Conservation (phyloP, 2,113 vertebrate genomes). For the Bos indicus region DNA sequence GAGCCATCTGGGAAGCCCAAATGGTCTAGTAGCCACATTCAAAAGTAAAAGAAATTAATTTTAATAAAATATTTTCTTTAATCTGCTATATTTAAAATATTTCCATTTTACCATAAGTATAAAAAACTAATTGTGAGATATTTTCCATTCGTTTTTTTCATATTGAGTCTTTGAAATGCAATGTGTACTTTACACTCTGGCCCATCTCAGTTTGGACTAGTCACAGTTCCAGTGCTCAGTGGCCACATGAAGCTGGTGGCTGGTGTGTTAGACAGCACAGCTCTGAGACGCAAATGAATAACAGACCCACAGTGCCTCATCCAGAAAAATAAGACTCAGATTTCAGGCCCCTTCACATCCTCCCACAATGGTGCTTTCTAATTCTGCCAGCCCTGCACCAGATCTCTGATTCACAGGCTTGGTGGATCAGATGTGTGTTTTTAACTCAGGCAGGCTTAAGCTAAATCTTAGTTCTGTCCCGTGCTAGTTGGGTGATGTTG, state of each 20-base stretch:
- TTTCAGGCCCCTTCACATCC: neutral
- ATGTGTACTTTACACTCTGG: neutral
- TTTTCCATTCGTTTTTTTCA: neutral
- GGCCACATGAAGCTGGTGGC: neutral
- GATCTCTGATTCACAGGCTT: neutral
- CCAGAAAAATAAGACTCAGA: neutral
- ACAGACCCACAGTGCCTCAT: neutral
- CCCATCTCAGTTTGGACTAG: neutral
- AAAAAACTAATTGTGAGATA: neutral
- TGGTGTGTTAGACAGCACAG: neutral
- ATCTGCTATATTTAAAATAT: neutral
- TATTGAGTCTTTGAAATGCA: neutral
- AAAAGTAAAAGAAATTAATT: neutral
- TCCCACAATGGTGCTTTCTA: neutral
- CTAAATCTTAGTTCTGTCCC: neutral
- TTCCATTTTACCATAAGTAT: neutral
- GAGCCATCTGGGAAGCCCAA: neutral
- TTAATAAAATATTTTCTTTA: neutral
- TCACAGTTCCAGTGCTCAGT: neutral
- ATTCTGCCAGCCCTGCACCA: neutral
- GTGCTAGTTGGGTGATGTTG: neutral
- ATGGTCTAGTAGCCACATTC: neutral
- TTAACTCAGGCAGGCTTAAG: neutral
- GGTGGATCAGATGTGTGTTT: neutral
- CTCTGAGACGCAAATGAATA: neutral